These are phyloP conservation scores for Lutjanus argentimaculatus DNA, from an alignment of 2,797 vertebrate genomes.

Conservation along the genomic window DNA sequence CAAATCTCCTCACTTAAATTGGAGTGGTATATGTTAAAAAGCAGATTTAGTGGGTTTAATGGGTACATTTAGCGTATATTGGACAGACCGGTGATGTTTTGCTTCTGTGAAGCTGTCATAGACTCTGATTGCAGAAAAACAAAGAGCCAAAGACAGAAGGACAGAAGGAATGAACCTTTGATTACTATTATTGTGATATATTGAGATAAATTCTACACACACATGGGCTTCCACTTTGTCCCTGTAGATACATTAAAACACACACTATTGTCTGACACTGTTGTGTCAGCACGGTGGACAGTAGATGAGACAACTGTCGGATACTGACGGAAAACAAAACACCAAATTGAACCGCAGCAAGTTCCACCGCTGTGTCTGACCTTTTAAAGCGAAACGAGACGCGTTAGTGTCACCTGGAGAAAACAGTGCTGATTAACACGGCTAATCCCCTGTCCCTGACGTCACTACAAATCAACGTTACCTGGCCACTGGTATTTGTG, in stretches of 20 bases:
- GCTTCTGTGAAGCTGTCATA: background rate
- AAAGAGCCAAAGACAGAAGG: background rate
- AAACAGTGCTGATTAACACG: conserved; percentile 72
- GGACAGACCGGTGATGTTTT: background rate
- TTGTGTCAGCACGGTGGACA: conserved; percentile 1
- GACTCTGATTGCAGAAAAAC: background rate
- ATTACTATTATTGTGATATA: background rate
- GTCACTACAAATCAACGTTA: conserved; percentile 74
- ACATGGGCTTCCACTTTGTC: conserved; percentile 3
- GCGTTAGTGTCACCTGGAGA: conserved; percentile 75
- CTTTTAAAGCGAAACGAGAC: conserved; percentile 78
- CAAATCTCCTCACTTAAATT: too few relatives aligned
- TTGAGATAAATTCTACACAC: conserved; percentile 6
- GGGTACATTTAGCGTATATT: too few relatives aligned
- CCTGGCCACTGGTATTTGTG: conserved; percentile 78
- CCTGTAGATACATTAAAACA: background rate
- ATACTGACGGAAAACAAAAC: conserved; percentile 68
- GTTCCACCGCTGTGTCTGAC: conserved; percentile 76
- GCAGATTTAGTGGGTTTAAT: too few relatives aligned
- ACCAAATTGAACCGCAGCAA: conserved; percentile 69
- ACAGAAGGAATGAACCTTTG: background rate
- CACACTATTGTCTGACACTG: background rate
- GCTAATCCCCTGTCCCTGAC: conserved; percentile 55
- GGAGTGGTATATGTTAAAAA: too few relatives aligned
- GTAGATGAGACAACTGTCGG: conserved; percentile 7